A percentile compares a stretch with the other conserved stretches of the same genome.
phyloP scores from a whole-genome alignment of 2,113 vertebrate genomes.

The Lamprologus callipterus region DNA sequence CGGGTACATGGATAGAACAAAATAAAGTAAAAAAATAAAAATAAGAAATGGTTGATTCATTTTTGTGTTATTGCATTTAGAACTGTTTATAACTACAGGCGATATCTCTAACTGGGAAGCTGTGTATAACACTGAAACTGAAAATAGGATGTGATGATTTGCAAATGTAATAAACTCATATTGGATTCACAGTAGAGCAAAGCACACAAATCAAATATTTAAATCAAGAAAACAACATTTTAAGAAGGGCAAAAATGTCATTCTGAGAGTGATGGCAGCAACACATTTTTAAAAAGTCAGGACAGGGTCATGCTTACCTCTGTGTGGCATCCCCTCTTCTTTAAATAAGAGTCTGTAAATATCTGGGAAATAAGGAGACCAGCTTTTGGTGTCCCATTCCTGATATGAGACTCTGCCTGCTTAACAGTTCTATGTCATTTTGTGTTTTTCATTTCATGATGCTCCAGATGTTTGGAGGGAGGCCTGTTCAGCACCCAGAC shows the following conservation, averaged over 20 bases:
- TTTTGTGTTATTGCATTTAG: neutral
- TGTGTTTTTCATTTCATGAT: neutral
- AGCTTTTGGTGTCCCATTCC: neutral
- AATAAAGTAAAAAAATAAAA: neutral
- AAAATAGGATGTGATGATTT: neutral
- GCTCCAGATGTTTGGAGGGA: neutral
- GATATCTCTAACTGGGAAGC: neutral
- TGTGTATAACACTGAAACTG: neutral
- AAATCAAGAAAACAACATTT: neutral
- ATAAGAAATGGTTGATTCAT: neutral
- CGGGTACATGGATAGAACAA: neutral
- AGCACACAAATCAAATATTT: neutral
- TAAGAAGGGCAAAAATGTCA: neutral
- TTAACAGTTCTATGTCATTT: neutral
- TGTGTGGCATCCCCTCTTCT: neutral
- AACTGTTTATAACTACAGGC: neutral
- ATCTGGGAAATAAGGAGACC: neutral
- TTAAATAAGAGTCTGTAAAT: neutral
- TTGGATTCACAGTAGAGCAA: neutral
- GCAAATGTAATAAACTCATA: neutral
- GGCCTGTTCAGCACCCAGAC: neutral
- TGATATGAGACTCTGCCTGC: neutral
- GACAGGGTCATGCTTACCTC: neutral
- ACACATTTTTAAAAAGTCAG: neutral
- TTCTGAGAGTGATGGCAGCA: neutral